Percentiles rank a stretch among this genome's conserved stretches.
Evolutionary conservation across 2,888 invertebrate species (phyloP).

Genomic region (Pteria penguin): DNA sequence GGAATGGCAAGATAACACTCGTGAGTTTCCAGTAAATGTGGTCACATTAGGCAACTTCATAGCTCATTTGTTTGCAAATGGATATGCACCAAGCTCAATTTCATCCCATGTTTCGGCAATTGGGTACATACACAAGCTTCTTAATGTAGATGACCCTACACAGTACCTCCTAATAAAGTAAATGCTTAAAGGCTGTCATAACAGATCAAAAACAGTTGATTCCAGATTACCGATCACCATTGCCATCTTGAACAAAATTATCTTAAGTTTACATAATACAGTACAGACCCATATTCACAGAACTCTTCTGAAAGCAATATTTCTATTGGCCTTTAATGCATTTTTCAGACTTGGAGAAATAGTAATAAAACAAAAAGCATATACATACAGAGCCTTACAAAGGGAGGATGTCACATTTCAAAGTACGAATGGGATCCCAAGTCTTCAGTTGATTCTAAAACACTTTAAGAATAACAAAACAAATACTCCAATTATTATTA

Average conservation of each 20-base stretch:
- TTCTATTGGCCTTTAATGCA: neutral
- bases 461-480: constrained; percentile 3
- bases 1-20: neutral
- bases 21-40: neutral
- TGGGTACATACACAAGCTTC: constrained; percentile 10
- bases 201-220: too few relatives aligned
- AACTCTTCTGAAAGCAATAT: too few relatives aligned
- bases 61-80: too few relatives aligned
- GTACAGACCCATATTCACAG: too few relatives aligned
- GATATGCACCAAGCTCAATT: too few relatives aligned
- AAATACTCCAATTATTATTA: neutral
- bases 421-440: neutral
- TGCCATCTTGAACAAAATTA: too few relatives aligned
- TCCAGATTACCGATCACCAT: too few relatives aligned
- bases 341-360: constrained; percentile 1
- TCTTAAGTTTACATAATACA: too few relatives aligned
- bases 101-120: too few relatives aligned
- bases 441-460: too few relatives aligned
- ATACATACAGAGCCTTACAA: neutral
- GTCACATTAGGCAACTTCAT: constrained; percentile 17
- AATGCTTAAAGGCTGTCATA: constrained; percentile 7
- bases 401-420: neutral
- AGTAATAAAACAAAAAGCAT: neutral
- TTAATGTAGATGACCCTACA: neutral
- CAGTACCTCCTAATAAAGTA: constrained; percentile 12